A percentile compares a stretch with the other conserved stretches of the same genome.
These are phyloP conservation scores for Ornithoptera alexandrae DNA, from an alignment of 2,888 invertebrate species.

Conservation along the genomic window DNA sequence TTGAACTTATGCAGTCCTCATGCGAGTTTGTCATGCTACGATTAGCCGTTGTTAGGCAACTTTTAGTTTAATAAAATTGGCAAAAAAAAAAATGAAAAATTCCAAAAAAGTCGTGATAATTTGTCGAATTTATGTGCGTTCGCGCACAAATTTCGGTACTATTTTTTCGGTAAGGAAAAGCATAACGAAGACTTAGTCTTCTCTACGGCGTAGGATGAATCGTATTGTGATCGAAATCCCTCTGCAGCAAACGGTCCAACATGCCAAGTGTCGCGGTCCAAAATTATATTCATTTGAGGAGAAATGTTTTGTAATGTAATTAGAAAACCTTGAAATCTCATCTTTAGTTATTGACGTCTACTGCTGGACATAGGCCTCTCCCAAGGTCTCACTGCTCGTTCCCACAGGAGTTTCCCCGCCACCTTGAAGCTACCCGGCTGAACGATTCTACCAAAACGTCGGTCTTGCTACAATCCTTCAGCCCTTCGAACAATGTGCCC, in stretches of 20 bases:
- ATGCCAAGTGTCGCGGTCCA: not conserved
- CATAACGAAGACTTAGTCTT: slow-evolving; percentile 14
- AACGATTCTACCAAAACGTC: too few species aligned
- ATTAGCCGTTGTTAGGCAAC: not conserved
- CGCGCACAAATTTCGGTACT: slow-evolving; percentile 8
- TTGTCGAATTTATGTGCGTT: slow-evolving; percentile 22
- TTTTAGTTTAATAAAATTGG: slow-evolving; percentile 15
- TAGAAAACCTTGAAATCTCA: too few species aligned
- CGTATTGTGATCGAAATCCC: slow-evolving; percentile 3
- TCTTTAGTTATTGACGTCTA: too few species aligned
- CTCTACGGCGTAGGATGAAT: not conserved
- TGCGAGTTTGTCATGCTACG: not conserved
- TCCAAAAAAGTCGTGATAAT: slow-evolving; percentile 5
- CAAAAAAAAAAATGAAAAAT: not conserved
- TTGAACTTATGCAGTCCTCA: not conserved
- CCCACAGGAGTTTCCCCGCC: too few species aligned
- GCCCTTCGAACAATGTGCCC: not conserved
- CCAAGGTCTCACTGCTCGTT: too few species aligned
- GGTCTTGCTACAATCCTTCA: too few species aligned
- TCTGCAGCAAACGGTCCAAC: not conserved
- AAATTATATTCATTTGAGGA: not conserved
- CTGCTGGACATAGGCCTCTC: too few species aligned
- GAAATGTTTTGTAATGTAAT: too few species aligned
- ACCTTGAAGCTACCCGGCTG: too few species aligned
- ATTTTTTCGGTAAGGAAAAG: slow-evolving; percentile 9